phyloP scores from a whole-genome alignment of 2,797 vertebrate species.

The Sardinella longiceps region DNA sequence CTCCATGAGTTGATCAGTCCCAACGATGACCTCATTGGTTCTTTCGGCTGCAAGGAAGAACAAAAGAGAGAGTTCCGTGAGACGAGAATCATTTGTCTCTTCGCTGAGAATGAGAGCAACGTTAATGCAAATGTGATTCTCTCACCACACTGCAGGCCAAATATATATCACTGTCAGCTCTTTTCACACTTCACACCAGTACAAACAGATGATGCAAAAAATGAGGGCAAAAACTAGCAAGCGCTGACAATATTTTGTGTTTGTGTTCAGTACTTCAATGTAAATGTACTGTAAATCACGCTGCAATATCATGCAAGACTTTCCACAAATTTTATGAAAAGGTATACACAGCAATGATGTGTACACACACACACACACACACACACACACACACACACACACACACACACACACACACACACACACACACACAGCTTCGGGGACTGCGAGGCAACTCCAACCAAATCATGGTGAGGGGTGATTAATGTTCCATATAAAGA shows the following conservation, averaged over 20 bases:
- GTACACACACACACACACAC: conserved; percentile 23
- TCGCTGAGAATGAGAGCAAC: not conserved
- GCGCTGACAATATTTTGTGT: not conserved
- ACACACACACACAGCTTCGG: conserved; percentile 49
- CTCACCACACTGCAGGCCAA: not conserved
- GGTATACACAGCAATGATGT: not conserved
- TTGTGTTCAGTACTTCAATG: not conserved
- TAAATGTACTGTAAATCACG: not conserved
- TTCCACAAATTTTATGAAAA: not conserved
- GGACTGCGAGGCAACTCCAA: conserved; percentile 58
- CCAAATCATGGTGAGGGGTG: conserved; percentile 64
- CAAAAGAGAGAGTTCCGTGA: conserved; percentile 26
- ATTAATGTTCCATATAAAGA: conserved; percentile 73
- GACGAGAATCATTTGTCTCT: not conserved
- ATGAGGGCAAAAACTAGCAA: not conserved
- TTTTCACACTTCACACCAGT: not conserved
- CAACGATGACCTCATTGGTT: conserved; percentile 95
- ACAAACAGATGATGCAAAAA: not conserved
- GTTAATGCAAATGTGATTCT: not conserved
- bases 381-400: not conserved
- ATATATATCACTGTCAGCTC: not conserved
- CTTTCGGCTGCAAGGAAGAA: conserved; percentile 82
- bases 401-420: conserved; percentile 37
- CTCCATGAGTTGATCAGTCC: conserved; percentile 96
- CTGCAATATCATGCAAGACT: not conserved